Conservation (phyloP, 2,888 invertebrate species). For the Eledona agricola region DNA sequence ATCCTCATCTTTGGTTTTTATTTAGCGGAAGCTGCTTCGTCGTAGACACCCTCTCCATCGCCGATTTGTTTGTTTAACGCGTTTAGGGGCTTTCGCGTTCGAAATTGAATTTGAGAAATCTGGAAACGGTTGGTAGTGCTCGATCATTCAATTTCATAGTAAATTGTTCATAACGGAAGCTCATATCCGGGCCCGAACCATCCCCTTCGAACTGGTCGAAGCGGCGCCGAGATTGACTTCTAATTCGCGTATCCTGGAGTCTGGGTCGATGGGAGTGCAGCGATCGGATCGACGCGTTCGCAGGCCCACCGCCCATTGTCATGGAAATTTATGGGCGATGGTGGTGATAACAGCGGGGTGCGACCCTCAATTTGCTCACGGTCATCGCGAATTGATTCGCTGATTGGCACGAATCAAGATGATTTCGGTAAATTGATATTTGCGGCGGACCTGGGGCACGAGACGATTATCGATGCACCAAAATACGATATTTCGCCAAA, state of each 20-base stretch:
- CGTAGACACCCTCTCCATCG: constrained; percentile 3
- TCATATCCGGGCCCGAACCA: constrained; percentile 75
- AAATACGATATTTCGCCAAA: constrained; percentile 15
- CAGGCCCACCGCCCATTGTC: constrained; percentile 3
- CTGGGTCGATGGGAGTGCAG: constrained; percentile 18
- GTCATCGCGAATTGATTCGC: constrained; percentile 14
- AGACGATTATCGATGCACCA: neutral
- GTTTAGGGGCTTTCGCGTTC: constrained; percentile 41
- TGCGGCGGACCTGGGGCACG: neutral
- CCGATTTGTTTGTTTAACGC: constrained; percentile 47
- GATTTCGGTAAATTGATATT: constrained; percentile 29
- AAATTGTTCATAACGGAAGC: constrained; percentile 89
- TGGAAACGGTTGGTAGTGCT: constrained; percentile 41
- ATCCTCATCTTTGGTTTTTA: too few species aligned
- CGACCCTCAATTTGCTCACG: constrained; percentile 23
- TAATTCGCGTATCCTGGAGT: constrained; percentile 43
- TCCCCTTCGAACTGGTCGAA: constrained; percentile 36
- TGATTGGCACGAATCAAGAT: constrained; percentile 9
- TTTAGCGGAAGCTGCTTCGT: too few species aligned
- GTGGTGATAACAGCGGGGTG: constrained; percentile 5
- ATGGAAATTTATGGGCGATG: constrained; percentile 26
- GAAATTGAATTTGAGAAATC: constrained; percentile 38
- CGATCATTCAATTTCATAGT: constrained; percentile 61
- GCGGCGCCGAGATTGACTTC: constrained; percentile 41
- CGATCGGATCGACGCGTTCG: neutral